Percentiles rank a stretch among this genome's conserved stretches.
phyloP scores from a whole-genome alignment of 2,888 invertebrate genomes.

The Erynnis tages region DNA sequence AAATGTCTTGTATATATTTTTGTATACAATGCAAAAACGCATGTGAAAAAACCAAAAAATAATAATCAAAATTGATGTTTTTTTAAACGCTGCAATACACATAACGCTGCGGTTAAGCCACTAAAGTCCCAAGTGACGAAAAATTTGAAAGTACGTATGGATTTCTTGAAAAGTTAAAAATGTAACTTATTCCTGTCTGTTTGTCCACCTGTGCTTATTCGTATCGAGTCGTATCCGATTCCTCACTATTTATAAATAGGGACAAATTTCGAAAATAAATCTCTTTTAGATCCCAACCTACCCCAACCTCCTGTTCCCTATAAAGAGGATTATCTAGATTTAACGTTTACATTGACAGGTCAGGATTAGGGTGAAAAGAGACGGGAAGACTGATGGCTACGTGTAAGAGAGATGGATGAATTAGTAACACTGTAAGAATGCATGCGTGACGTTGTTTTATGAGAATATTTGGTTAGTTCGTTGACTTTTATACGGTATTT shows the following conservation, averaged over 20 bases:
- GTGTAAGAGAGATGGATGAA: conserved; percentile 6
- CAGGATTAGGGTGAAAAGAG: conserved; percentile 31
- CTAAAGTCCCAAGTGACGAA: too few species aligned
- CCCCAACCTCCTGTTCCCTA: conserved; percentile 39
- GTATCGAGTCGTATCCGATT: conserved; percentile 24
- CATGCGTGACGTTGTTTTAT: neutral
- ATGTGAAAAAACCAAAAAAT: too few species aligned
- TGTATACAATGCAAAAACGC: too few species aligned
- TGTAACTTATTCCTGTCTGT: conserved; percentile 7
- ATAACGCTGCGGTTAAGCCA: too few species aligned
- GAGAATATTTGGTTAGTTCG: conserved; percentile 19
- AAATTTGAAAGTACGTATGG: neutral
- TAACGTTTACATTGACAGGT: conserved; percentile 28
- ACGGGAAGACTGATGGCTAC: neutral
- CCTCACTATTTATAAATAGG: conserved; percentile 26
- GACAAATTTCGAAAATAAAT: conserved; percentile 1
- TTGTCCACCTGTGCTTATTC: conserved; percentile 20
- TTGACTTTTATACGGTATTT: conserved; percentile 7
- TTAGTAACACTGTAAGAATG: conserved; percentile 8
- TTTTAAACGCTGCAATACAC: too few species aligned
- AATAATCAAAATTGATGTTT: too few species aligned
- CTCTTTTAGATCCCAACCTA: conserved; percentile 39
- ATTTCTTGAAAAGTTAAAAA: neutral
- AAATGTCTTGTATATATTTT: too few species aligned
- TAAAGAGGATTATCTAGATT: conserved; percentile 33